Conservation (phyloP, 2,113 vertebrate species). For the Cyanoderma ruficeps region DNA sequence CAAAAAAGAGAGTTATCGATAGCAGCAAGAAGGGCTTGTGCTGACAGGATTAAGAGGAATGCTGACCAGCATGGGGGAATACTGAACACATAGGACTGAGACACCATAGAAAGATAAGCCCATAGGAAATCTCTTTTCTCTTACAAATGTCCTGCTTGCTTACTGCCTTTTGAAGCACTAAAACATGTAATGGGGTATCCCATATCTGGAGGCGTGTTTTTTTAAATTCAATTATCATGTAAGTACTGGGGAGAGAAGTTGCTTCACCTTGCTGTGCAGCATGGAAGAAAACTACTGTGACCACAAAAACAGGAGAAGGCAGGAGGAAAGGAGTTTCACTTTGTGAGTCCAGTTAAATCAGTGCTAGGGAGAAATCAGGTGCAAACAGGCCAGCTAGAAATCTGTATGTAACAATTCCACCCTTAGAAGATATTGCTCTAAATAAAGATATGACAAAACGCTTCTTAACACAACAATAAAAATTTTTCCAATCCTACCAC, state of each 20-base stretch:
- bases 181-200: rapidly evolving
- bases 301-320: neutral
- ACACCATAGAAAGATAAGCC: neutral
- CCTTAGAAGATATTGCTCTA: neutral
- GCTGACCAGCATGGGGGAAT: neutral
- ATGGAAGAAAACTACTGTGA: neutral
- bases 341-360: neutral
- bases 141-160: neutral
- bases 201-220: neutral
- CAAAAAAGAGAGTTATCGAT: neutral
- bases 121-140: neutral
- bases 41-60: neutral
- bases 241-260: neutral
- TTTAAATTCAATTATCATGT: neutral
- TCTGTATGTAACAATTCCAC: neutral
- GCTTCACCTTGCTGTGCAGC: neutral
- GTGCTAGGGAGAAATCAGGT: neutral
- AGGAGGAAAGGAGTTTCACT: neutral
- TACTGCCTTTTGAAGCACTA: neutral
- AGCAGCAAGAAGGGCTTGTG: neutral
- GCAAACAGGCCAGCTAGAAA: neutral
- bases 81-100: neutral
- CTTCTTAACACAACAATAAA: neutral
- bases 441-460: neutral
- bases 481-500: neutral